Base-by-base conservation (phyloP, 2,888 invertebrate species). In the Timema podura region DNA sequence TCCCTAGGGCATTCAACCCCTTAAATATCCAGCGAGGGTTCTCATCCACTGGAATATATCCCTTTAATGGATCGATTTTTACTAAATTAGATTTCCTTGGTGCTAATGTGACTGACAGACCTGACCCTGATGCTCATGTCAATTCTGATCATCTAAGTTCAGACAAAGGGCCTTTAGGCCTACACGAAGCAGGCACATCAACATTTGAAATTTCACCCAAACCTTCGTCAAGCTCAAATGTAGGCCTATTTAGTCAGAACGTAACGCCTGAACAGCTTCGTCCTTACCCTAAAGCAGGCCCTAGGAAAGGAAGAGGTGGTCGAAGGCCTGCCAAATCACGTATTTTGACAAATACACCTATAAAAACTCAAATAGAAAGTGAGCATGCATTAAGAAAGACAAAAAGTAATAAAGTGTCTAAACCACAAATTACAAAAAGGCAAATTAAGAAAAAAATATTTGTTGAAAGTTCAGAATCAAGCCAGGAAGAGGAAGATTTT, bases 1-100 rank as follows among this genome's bases (percentile, higher is more conserved):
- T 71, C n/a, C 68, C 64, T 16, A 65, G 65, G 65, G 48, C 45
- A 46, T 64, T 64, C 30, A 61, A 15, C 61, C 61, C 61, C 45
- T 45, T 44, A 8, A 61, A 61, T 61, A 61, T 59, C 45, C 30
- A 9, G 11, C 30, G 45, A 61, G 61, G 61, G 44, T 61, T 61
- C 16, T 6, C 15, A 30, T 44, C 30, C 30, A 61, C 61, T 44
- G 61, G 16, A 61, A 15, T 61, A 15, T 61, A 15, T 61, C 61
- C 61, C 30, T 61, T 61, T 61, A 61, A 61, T 61, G 30, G 44
- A 13, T 30, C 30, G 30, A 45, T 61, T 9, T 61, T 61, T 45
- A 61, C 61, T 8, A 5, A 61, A 9, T 30, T 44, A 44, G 61
- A 61, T 61, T 61, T 61, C 45, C 61, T 61, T 9, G 16, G 16